Base-by-base conservation (phyloP, 1,140 invertebrate genomes). In the Babylonia areolata region DNA sequence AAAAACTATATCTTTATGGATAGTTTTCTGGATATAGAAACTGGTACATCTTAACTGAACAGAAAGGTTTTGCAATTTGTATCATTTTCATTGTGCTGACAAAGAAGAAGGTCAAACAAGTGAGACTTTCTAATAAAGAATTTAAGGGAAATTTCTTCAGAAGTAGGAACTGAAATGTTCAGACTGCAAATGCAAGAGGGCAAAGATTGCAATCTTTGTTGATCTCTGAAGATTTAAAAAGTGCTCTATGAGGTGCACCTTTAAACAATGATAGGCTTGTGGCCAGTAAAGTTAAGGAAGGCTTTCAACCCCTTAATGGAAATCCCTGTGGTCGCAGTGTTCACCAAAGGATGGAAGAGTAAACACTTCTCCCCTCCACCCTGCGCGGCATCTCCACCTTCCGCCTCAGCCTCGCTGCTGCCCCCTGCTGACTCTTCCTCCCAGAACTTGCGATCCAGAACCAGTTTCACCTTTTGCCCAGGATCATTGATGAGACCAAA, bases 401-500 rank as follows among this genome's bases (percentile, higher is more conserved):
- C 40, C 28, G n/a, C 37, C 35, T 3, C 0, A n/a, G n/a, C 37
- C 58, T 17, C 5, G 15, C 80, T 31, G 3, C 51, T 51, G 12
- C 46, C n/a, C 11, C 15, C 31, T 23, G n/a, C 40, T 11, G 17
- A 23, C 28, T 31, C 64, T 20, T 84, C 82, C 31, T 84, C 82
- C 82, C 82, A 58, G 17, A 94, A 87, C 51, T 88, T 81, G 40
- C 81, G 40, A 86, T 95, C 94, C 42, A 94, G 46, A 2, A 94
- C 83, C 40, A 95, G 90, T 35, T 88, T 91, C 33, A 95, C 94
- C 58, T 92, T 89, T 35, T 91, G 88, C 28, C 87, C 88, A 6
- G n/a, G 86, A 87, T 95, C 94, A 90, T 95, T 94, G 12, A 94
- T 89, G 20, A 95, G 88, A 23, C 94, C 94, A 89, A 93, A 89